Base-by-base conservation (phyloP, 2,113 vertebrate species). In the Leptosomus discolor region DNA sequence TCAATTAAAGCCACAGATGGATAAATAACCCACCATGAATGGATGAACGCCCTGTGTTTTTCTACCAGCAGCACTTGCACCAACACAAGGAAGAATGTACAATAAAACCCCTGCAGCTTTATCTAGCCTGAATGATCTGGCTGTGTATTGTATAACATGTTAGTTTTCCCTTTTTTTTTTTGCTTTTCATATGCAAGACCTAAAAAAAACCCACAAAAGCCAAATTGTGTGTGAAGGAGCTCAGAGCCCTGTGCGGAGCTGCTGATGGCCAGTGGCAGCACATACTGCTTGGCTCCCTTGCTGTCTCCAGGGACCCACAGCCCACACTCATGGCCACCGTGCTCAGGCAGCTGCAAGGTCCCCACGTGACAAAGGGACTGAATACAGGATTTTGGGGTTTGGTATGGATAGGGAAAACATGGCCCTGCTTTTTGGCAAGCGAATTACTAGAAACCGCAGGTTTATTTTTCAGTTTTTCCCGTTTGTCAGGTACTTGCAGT, bases 281-380 rank as follows among this genome's bases (percentile, higher is more conserved):
- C 29, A 15, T 53, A 14, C 45, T 54, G 67, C n/a, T 67, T 5
- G 0, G 16, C 21, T 41, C 29, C 37, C 30, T 54, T 10, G 36
- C 37, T 32, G 26, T 58, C 39, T 37, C 45, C 24, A 10, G 27
- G 11, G 51, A 67, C 60, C 67, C 1, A 1, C 76, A 43, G 57
- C 50, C 58, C 4, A 0, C 2, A 4, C 50, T 61, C 19, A 15
- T 0, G 1, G 34, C 46, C 57, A 21, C 63, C 2, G 2, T 4
- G 3, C 30, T 51, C 19, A 3, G 39, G 21, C 63, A 58, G 13
- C 39, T 32, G 3, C 9, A 1, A 36, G 34, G 24, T 76, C 37
- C 50, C 45, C 0, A 1, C 43, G 57, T 51, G 37, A 41, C 3
- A 2, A 22, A 63, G 41, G 41, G 61, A 46, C 51, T 17, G 41